phyloP scores from a whole-genome alignment of 2,888 invertebrate genomes.

The Drosophila sordidula region DNA sequence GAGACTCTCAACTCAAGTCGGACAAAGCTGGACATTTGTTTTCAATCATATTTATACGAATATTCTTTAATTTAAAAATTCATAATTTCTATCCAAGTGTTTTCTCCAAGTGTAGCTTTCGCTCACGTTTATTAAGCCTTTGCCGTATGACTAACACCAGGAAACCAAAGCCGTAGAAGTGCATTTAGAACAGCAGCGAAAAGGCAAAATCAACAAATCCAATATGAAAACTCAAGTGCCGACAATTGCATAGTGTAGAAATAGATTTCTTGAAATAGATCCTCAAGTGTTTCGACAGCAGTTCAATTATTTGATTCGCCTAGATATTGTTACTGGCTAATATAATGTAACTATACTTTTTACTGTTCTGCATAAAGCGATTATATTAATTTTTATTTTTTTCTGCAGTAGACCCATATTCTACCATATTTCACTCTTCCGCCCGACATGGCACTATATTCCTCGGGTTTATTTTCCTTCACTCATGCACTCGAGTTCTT shows the following conservation, averaged over 20 bases:
- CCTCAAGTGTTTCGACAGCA: background rate
- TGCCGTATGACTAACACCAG: slow-evolving; percentile 5
- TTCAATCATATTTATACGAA: too few relatives aligned
- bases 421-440: too few relatives aligned
- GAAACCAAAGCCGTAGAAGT: background rate
- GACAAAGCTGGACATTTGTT: too few relatives aligned
- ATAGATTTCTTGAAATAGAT: background rate
- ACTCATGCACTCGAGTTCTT: background rate
- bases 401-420: too few relatives aligned
- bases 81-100: too few relatives aligned
- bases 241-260: background rate
- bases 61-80: too few relatives aligned
- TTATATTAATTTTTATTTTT: too few relatives aligned
- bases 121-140: background rate
- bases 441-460: too few relatives aligned
- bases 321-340: background rate
- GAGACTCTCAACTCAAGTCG: too few relatives aligned
- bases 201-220: background rate
- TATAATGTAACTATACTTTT: too few relatives aligned
- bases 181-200: background rate
- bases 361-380: background rate
- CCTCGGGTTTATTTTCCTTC: too few relatives aligned
- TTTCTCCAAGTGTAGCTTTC: background rate
- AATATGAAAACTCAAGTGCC: background rate
- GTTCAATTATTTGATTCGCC: too few relatives aligned